These are phyloP conservation scores for Bos indicus DNA, from an alignment of 2,113 vertebrate species.

Conservation along the genomic window DNA sequence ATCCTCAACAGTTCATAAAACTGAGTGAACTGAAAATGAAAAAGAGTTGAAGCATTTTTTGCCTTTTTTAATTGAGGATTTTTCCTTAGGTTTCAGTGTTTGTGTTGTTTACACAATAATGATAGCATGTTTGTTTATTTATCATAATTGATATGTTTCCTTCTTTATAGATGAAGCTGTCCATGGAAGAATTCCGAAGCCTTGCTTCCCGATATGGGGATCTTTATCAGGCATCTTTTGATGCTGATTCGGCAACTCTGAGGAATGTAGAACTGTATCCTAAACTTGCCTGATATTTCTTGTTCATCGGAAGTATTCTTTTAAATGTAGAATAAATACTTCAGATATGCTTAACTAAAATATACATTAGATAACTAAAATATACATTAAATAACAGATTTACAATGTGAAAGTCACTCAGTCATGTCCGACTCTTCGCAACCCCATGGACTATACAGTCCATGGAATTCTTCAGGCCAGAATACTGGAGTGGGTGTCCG, in stretches of 20 bases:
- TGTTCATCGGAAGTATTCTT: conserved; percentile 5
- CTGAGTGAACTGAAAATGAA: not conserved
- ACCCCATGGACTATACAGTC: not conserved
- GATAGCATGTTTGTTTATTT: conserved; percentile 7
- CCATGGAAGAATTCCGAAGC: conserved; percentile 95
- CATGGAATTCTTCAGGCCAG: not conserved
- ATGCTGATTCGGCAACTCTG: conserved; percentile 94
- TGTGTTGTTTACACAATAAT: not conserved
- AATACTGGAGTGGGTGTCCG: not conserved
- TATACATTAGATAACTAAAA: not conserved
- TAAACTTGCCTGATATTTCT: not conserved
- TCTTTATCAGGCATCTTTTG: conserved; percentile 96
- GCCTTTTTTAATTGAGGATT: not conserved
- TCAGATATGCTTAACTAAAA: not conserved
- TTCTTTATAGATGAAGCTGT: conserved; percentile 91
- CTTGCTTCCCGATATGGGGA: conserved; percentile 94
- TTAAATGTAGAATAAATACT: not conserved
- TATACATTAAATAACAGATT: not conserved
- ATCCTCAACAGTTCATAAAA: conserved; percentile 18
- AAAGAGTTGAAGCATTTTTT: not conserved
- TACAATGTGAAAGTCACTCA: not conserved
- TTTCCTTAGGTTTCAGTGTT: not conserved
- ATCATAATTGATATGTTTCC: not conserved
- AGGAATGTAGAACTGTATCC: conserved; percentile 98
- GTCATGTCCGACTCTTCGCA: not conserved